Evolutionary conservation across 2,797 vertebrate genomes (phyloP).

Genomic region (Falco cherrug): DNA sequence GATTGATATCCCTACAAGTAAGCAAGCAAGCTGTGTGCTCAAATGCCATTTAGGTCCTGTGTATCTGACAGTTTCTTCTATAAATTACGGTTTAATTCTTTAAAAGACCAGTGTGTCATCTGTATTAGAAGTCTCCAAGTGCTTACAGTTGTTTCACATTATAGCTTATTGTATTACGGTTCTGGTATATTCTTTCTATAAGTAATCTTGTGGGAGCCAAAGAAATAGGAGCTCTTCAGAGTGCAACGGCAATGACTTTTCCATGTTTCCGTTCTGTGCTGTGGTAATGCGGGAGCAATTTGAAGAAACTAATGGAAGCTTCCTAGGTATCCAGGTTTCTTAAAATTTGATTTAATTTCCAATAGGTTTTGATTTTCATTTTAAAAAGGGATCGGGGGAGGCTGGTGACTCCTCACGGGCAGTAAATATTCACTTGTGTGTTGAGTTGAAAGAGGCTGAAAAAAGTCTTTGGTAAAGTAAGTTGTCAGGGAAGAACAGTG

Average conservation of each 20-base stretch:
- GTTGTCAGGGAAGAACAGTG: not conserved
- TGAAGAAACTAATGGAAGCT: not conserved
- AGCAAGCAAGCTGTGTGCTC: constrained; percentile 39
- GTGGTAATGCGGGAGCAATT: not conserved
- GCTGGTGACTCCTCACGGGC: not conserved
- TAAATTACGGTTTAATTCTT: constrained; percentile 64
- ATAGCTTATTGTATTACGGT: constrained; percentile 63
- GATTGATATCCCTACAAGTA: constrained; percentile 72
- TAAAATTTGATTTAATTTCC: not conserved
- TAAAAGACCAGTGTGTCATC: constrained; percentile 33
- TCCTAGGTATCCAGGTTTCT: not conserved
- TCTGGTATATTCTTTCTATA: constrained; percentile 55
- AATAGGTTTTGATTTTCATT: not conserved
- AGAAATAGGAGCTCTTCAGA: constrained; percentile 40
- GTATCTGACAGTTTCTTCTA: constrained; percentile 39
- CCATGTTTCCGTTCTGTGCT: constrained; percentile 33
- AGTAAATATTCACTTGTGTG: not conserved
- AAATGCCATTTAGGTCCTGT: constrained; percentile 25
- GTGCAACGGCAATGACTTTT: constrained; percentile 36
- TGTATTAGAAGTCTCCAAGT: constrained; percentile 39
- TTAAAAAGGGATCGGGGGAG: not conserved
- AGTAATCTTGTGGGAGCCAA: constrained; percentile 54
- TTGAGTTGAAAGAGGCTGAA: not conserved
- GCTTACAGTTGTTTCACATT: constrained; percentile 69
- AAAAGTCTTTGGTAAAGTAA: not conserved